Conservation (phyloP, 2,797 vertebrate species). For the Diplodus puntazzo region DNA sequence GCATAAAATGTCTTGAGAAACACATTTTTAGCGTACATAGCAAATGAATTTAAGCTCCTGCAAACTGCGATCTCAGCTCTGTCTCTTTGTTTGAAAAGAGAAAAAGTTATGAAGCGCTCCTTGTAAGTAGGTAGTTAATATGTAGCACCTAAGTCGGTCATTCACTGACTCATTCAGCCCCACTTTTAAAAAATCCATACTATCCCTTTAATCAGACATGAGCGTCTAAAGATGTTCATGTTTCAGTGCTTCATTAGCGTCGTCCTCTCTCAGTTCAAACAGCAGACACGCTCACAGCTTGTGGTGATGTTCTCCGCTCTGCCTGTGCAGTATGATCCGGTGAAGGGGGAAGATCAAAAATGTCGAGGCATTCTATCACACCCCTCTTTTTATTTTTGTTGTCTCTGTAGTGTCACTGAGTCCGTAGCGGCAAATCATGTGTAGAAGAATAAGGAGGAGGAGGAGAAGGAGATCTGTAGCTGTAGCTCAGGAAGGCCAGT, state of each 20-base stretch:
- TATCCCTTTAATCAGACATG: not conserved
- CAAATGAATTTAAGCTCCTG: no score
- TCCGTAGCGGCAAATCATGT: constrained; percentile 41
- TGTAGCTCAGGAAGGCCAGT: constrained; percentile 67
- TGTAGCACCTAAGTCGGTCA: no score
- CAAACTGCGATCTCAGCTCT: no score
- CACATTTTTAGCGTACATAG: no score
- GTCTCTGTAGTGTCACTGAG: constrained; percentile 20
- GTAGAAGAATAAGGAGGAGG: constrained; percentile 43
- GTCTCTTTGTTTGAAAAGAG: no score
- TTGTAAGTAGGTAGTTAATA: no score
- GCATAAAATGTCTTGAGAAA: no score
- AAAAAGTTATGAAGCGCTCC: no score
- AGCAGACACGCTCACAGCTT: constrained; percentile 8
- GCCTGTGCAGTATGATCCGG: constrained; percentile 19
- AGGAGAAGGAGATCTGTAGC: constrained; percentile 43
- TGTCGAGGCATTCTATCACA: constrained; percentile 28
- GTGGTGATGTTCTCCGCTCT: constrained; percentile 16
- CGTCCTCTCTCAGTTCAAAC: constrained; percentile 14
- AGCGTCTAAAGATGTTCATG: constrained; percentile 19
- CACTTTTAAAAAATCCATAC: no score
- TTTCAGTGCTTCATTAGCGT: constrained; percentile 10
- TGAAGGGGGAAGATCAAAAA: not conserved
- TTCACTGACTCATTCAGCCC: no score
- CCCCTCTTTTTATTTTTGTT: constrained; percentile 10